These are phyloP conservation scores for Pseudochaenichthys georgianus DNA, from an alignment of 2,797 vertebrate genomes.

Conservation along the genomic window DNA sequence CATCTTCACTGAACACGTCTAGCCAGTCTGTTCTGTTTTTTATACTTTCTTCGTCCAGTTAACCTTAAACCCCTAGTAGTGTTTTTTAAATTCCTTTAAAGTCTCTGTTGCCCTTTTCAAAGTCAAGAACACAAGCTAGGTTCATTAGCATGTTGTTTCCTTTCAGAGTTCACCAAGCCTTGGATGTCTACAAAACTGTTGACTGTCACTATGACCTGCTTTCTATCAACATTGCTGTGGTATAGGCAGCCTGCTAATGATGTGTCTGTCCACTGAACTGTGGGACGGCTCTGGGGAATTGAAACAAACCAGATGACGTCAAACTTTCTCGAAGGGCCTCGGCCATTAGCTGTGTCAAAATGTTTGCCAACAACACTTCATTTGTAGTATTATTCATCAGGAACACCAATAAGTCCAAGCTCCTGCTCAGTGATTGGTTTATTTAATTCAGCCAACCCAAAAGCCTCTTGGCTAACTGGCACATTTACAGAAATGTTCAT, in stretches of 20 bases:
- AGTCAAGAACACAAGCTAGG: neutral
- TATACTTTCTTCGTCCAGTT: neutral
- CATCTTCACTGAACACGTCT: neutral
- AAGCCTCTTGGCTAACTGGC: too few species aligned
- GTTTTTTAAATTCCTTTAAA: too few species aligned
- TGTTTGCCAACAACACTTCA: neutral
- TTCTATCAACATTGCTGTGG: neutral
- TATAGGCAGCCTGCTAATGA: neutral
- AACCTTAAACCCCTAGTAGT: too few species aligned
- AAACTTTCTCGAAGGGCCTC: neutral
- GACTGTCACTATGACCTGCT: neutral
- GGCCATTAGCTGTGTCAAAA: slow-evolving; percentile 2
- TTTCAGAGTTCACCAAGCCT: neutral
- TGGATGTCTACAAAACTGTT: neutral
- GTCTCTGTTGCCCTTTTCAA: neutral
- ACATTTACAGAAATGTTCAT: too few species aligned
- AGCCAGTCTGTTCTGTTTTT: neutral
- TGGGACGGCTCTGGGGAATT: neutral
- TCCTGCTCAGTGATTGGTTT: neutral
- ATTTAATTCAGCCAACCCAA: neutral
- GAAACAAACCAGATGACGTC: neutral
- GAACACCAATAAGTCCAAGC: neutral
- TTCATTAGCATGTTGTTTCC: neutral
- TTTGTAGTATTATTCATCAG: neutral
- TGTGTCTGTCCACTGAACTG: neutral